phyloP scores from a whole-genome alignment of 2,888 invertebrate genomes.

The Andrena trimmerana region DNA sequence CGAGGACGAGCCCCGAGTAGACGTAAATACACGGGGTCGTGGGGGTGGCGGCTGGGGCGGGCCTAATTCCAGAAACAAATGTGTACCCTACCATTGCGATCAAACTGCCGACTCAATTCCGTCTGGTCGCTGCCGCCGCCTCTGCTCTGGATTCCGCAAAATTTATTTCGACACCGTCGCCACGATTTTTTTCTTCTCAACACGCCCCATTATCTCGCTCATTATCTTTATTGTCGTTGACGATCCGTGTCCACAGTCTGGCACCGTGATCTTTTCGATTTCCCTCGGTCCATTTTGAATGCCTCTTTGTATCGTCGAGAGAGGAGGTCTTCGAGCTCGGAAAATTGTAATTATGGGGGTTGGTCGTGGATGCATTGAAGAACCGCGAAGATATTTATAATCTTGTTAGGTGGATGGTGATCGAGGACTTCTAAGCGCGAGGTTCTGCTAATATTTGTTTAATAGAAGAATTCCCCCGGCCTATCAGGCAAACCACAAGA shows the following conservation, averaged over 20 bases:
- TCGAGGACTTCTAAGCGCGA: too few relatives aligned
- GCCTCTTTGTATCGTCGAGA: not conserved
- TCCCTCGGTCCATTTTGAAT: conserved; percentile 12
- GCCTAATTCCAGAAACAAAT: conserved; percentile 53
- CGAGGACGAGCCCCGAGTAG: conserved; percentile 61
- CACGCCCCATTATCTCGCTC: conserved; percentile 24
- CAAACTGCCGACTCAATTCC: not conserved
- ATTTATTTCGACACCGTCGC: conserved; percentile 7
- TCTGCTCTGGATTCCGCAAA: not conserved
- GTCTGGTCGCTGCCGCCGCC: not conserved
- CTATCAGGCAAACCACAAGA: too few relatives aligned
- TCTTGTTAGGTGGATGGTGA: too few relatives aligned
- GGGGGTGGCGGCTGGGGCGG: conserved; percentile 22
- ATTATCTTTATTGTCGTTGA: conserved; percentile 51
- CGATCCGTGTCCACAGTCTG: not conserved
- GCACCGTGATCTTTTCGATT: conserved; percentile 1
- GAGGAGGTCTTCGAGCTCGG: too few relatives aligned
- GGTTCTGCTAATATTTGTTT: too few relatives aligned
- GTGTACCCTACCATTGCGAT: not conserved
- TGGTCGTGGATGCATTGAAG: too few relatives aligned
- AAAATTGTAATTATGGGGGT: too few relatives aligned
- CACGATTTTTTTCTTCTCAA: not conserved
- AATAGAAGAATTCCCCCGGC: too few relatives aligned
- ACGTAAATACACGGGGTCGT: conserved; percentile 64
- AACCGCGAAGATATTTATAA: too few relatives aligned